Evolutionary conservation across 2,797 vertebrate species (phyloP).

Genomic region (Vultur gryphus): DNA sequence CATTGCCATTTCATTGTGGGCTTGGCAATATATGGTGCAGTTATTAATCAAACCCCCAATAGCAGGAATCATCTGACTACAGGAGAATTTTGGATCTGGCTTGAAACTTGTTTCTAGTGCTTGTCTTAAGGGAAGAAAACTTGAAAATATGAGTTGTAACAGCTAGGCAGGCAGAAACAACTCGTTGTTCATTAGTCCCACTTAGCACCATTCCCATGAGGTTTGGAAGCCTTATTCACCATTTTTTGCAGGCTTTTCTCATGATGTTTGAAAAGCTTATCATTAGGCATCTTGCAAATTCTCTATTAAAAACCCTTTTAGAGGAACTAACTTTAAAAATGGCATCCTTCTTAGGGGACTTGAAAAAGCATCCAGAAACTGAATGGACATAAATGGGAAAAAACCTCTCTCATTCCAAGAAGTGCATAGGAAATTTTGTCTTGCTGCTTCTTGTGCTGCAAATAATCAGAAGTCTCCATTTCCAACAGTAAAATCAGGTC

Average conservation of each 20-base stretch:
- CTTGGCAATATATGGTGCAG: neutral
- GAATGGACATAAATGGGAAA: neutral
- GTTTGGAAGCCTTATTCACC: neutral
- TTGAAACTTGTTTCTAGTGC: neutral
- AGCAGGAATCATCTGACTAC: neutral
- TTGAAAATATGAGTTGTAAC: neutral
- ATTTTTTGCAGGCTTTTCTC: slow-evolving; percentile 3
- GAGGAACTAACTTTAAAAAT: neutral
- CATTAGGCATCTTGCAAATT: slow-evolving; percentile 7
- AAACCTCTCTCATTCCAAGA: neutral
- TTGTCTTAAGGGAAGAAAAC: slow-evolving; percentile 20
- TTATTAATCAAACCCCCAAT: neutral
- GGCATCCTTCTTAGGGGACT: neutral
- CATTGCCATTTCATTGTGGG: neutral
- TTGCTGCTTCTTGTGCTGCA: neutral
- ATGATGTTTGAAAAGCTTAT: neutral
- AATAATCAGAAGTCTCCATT: neutral
- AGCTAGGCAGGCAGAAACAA: neutral
- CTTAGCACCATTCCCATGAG: neutral
- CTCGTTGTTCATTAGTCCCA: slow-evolving; percentile 1
- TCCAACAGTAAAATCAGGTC: neutral
- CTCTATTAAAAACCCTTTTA: neutral
- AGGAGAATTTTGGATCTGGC: neutral
- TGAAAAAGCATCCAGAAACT: neutral
- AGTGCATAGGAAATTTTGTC: neutral